Base-by-base conservation (phyloP, 2,113 vertebrate genomes). In the Nycticorax nycticorax region DNA sequence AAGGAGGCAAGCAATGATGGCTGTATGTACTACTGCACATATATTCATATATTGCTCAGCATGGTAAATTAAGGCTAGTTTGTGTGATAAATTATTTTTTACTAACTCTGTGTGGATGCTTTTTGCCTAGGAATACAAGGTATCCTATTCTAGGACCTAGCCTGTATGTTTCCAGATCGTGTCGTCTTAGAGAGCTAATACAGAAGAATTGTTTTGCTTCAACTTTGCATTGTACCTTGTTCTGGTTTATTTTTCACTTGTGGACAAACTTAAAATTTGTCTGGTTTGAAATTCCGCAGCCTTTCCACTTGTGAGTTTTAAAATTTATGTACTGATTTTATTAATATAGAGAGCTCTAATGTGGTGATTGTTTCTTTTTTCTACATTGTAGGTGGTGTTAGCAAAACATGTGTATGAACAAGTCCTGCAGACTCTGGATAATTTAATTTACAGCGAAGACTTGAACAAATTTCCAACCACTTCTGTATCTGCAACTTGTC, bases 401-500 rank as follows among this genome's bases (percentile, higher is more conserved):
- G 99, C 99, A 89, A 99, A 99, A 93, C 98, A 99, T 2, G 99
- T 99, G 1, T 99, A 99, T 85, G 99, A 99, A 84, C 99, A 99
- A 95, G 99, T 99, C 60, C 98, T 99, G 27, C 99, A 99, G 78
- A 99, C 99, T 1, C 96, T 99, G 93, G 99, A 99, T 98, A 99
- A 99, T 92, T 98, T 99, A 35, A 98, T 98, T 69, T 98, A 99
- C 86, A 99, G 92, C 41, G 99, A 99, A 97, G 99, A 99, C 62
- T 97, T 98, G 92, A 98, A 97, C 79, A 98, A 86, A 96, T 98
- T 82, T 92, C 98, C 96, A 85, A 88, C 23, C 97, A 92, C 92
- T 85, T 88, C 96, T 39, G 15, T 93, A 2, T 87, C 98, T 26
- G 98, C 99, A 20, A 88, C 98, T 4, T 98, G 98, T 67, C 98